Percentiles rank a stretch among this genome's conserved stretches.
Evolutionary conservation across 2,888 invertebrate species (phyloP).

Genomic region (Archips xylosteana): DNA sequence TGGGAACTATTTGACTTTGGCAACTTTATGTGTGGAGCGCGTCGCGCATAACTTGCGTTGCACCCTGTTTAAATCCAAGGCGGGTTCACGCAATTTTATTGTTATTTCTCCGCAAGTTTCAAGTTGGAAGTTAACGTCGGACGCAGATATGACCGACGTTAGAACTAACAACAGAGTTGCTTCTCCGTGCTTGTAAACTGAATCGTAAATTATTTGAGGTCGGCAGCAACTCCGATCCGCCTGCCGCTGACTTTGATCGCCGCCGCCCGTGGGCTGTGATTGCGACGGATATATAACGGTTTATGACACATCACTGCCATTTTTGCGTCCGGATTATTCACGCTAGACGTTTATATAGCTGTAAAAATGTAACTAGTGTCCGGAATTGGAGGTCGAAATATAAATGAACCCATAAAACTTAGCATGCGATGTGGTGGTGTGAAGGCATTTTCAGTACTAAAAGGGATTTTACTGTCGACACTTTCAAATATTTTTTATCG

Average conservation of each 20-base stretch:
- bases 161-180: constrained; percentile 56
- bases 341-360: constrained; percentile 29
- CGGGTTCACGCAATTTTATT: constrained; percentile 31
- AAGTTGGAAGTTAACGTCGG: constrained; percentile 66
- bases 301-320: constrained; percentile 41
- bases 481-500: constrained; percentile 1
- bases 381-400: constrained; percentile 23
- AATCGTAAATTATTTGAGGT: constrained; percentile 78
- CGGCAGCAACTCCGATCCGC: constrained; percentile 67
- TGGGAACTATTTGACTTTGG: background rate
- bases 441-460: background rate
- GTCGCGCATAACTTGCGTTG: background rate
- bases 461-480: background rate
- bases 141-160: constrained; percentile 72
- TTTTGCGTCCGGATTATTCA: constrained; percentile 35
- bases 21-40: background rate
- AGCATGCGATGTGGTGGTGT: constrained; percentile 11
- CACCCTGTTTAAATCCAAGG: constrained; percentile 19
- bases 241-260: constrained; percentile 70
- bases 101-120: constrained; percentile 37
- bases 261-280: constrained; percentile 62
- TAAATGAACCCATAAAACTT: constrained; percentile 17
- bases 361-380: constrained; percentile 27
- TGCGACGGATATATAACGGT: constrained; percentile 56
- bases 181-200: constrained; percentile 66